Base-by-base conservation (phyloP, 1,140 invertebrate genomes). In the Trichonephila inaurata region DNA sequence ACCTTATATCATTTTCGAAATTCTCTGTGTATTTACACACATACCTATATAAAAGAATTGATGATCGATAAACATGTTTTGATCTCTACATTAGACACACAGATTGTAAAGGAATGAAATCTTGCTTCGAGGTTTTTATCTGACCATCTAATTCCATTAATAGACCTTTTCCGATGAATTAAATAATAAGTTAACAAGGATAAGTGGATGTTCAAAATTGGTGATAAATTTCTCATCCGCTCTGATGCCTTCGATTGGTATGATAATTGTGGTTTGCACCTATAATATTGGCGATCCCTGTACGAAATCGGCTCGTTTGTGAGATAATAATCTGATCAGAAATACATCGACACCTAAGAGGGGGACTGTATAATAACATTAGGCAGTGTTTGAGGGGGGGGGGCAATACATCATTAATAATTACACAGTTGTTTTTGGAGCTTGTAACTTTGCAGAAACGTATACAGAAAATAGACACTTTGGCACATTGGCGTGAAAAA, bases 321-420 rank as follows among this genome's bases (percentile, higher is more conserved):
- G 19, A 69, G 86, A 88, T 88, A 88, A 88, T 60, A 88, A 88
- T 88, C 86, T 88, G 58, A 62, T 88, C 19, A 66, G 16, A 21
- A 44, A 62, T n/a, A 66, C n/a, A 66, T 88, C 86, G 58, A 88
- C 86, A 88, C 86, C 86, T 88, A 66, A 62, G 7, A 16, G 40
- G n/a, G 86, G 86, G 86, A 44, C 86, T 8, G 19, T 88, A 88
- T 88, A 69, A 33, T 40, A 66, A 40, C 21, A 40, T 83, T 69
- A 24, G 2, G 7, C 12, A 14, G n/a, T n/a, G 8, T 8, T 69
- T 69, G 24, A 4, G 64, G 24, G 19, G 24, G 64, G n/a, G n/a
- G n/a, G 24, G 0, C 28, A 69, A 69, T 69, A 69, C 14, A 24
- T 69, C 66, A 69, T 28, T 24, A 69, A 28, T 69, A 24, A 69